Base-by-base conservation (phyloP, 2,888 invertebrate species). In the Bibio marci region DNA sequence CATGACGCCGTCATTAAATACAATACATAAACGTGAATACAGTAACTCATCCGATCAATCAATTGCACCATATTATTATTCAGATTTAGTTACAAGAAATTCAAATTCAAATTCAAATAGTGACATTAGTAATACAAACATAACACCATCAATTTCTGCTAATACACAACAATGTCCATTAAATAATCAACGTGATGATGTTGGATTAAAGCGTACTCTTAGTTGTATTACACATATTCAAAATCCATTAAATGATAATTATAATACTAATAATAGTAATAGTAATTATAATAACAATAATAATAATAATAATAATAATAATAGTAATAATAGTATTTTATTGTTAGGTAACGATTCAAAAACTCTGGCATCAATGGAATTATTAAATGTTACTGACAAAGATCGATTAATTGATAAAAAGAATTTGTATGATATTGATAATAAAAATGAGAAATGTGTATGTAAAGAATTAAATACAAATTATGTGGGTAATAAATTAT, bases 51-150 rank as follows among this genome's bases (percentile, higher is more conserved):
- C 67, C 14, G 75, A 75, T 46, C 74, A 76, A 44, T 71, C 76
- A 40, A 83, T 82, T 26, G 86, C 87, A 0, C 87, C 87, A 52
- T 87, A 87, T 52, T 87, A 87, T 52, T 87, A 87, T 55, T 85
- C 87, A 0, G 87, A 88, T 57, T 65, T 75, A 37, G 75, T 65
- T 48, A 63, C 67, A 3, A 66, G 67, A 49, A 66, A 66, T 45
- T 65, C 30, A 17, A 34, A 34, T 12, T 18, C 15, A 13, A 12
- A 27, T n/a, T 12, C 15, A 18, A 7, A 15, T n/a, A 6, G n/a
- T 11, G 11, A 13, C n/a, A 36, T 14, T 8, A 13, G 22, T 22
- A n/a, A n/a, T n/a, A n/a, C n/a, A n/a, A n/a, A n/a, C n/a, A n/a
- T n/a, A n/a, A n/a, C n/a, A n/a, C n/a, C n/a, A n/a, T n/a, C n/a